Base-by-base conservation (phyloP, 2,888 invertebrate species). In the Colostygia pectinataria region DNA sequence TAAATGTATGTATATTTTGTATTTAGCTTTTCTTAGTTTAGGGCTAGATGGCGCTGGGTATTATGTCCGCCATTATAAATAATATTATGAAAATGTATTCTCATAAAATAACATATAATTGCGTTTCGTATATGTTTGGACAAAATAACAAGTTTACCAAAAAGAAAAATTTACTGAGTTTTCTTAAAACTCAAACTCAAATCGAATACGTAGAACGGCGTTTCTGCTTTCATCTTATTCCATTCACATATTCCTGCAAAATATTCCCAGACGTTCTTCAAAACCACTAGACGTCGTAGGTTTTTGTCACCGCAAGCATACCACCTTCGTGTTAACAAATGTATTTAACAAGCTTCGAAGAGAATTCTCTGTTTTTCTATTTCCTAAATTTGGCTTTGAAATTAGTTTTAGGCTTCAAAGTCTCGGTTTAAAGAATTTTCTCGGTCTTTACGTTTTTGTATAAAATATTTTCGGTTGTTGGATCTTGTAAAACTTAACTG, bases 301-400 rank as follows among this genome's bases (percentile, higher is more conserved):
- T 79, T 81, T 80, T 81, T 80, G 65, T 66, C 51, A 55, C 55
- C 62, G 61, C 67, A 68, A 55, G 66, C 73, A 68, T 77, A 64
- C 77, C 75, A 61, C 61, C 64, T 63, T 61, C 68, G 74, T 81
- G 81, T 81, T 81, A 77, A 76, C 79, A 79, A 80, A 80, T 69
- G 71, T 65, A 77, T 78, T 76, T 71, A 75, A 66, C 58, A 65
- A 75, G 74, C 51, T 51, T 64, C 48, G 53, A 55, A 50, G 48
- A 44, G 48, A 50, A 57, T 65, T 68, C 42, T 58, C 36, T 53
- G 47, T 53, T 61, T 53, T 51, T 45, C 50, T 60, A 61, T 55
- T n/a, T 57, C 53, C 57, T 41, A 51, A 57, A 60, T 61, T 59
- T 52, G 38, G 32, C 8, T 46, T 42, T 13, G 6, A 42, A 46